A percentile compares a stretch with the other conserved stretches of the same genome.
Evolutionary conservation across 2,113 vertebrate species (phyloP).

Genomic region (Dicentrarchus labrax): DNA sequence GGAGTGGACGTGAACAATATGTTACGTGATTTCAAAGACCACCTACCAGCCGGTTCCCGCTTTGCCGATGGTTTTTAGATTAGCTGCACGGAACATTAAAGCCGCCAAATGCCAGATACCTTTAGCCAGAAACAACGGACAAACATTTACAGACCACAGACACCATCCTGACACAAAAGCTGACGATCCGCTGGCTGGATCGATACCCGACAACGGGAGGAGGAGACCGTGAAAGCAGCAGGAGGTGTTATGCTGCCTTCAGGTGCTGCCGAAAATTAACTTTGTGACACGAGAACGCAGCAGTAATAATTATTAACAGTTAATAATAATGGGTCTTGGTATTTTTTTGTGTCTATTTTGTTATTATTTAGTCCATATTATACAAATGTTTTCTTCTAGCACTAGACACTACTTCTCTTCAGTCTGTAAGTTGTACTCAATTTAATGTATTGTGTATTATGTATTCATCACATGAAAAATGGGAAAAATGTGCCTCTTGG

Average conservation of each 20-base stretch:
- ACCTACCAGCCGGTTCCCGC: constrained; percentile 87
- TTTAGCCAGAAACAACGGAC: constrained; percentile 79
- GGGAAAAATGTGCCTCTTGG: too few species aligned
- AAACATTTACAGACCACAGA: constrained; percentile 60
- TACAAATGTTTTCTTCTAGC: background rate
- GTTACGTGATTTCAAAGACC: constrained; percentile 58
- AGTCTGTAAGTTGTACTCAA: background rate
- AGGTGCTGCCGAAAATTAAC: background rate
- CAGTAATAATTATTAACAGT: background rate
- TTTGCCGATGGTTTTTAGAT: constrained; percentile 85
- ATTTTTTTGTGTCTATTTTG: background rate
- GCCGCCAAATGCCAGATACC: constrained; percentile 71
- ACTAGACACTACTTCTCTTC: background rate
- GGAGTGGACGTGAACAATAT: constrained; percentile 63
- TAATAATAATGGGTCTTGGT: background rate
- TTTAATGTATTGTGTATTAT: background rate
- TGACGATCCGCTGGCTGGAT: constrained; percentile 59
- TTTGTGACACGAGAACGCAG: background rate
- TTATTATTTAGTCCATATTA: background rate
- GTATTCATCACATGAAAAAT: too few species aligned
- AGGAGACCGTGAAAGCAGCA: constrained; percentile 49
- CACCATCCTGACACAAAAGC: constrained; percentile 82
- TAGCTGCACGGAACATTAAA: constrained; percentile 88
- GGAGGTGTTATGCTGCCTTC: constrained; percentile 48
- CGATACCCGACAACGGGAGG: constrained; percentile 60